phyloP scores from a whole-genome alignment of 2,797 vertebrate genomes.

The Paramormyrops hopkinsi region DNA sequence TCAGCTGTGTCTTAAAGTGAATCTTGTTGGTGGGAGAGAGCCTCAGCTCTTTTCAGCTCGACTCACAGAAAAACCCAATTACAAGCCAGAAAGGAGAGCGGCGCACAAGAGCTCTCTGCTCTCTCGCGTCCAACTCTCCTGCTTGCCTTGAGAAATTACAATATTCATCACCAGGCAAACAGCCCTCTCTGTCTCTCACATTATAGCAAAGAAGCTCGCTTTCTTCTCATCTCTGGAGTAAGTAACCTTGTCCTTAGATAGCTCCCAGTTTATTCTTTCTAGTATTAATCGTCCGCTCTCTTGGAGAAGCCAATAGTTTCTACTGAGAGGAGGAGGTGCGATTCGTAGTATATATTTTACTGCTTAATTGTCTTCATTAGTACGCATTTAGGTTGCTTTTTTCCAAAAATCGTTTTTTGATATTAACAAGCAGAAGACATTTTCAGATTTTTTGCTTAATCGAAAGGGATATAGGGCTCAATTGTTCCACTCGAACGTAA shows the following conservation, averaged over 20 bases:
- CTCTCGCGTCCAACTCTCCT: slow-evolving; percentile 31
- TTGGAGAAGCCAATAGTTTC: background rate
- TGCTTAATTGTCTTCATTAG: background rate
- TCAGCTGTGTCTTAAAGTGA: slow-evolving; percentile 88
- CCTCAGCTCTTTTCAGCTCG: slow-evolving; percentile 60
- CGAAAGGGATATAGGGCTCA: background rate
- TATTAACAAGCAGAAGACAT: background rate
- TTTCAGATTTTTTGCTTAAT: background rate
- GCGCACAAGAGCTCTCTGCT: slow-evolving; percentile 58
- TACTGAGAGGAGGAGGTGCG: background rate
- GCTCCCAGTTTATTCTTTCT: slow-evolving; percentile 37
- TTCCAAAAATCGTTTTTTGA: background rate
- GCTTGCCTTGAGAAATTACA: slow-evolving; percentile 60
- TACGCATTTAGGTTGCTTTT: background rate
- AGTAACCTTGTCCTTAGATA: slow-evolving; percentile 59
- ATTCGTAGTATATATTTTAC: slow-evolving; percentile 13
- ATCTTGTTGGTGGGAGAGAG: slow-evolving; percentile 78
- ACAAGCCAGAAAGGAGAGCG: slow-evolving; percentile 54
- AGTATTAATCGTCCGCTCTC: background rate
- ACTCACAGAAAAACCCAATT: slow-evolving; percentile 51
- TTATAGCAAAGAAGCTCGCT: slow-evolving; percentile 50
- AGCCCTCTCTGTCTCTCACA: slow-evolving; percentile 46
- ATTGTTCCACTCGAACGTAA: slow-evolving; percentile 8
- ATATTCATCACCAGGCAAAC: slow-evolving; percentile 58
- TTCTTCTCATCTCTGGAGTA: slow-evolving; percentile 64